Evolutionary conservation across 2,113 vertebrate species (phyloP).

Genomic region (Phoenicopterus ruber): DNA sequence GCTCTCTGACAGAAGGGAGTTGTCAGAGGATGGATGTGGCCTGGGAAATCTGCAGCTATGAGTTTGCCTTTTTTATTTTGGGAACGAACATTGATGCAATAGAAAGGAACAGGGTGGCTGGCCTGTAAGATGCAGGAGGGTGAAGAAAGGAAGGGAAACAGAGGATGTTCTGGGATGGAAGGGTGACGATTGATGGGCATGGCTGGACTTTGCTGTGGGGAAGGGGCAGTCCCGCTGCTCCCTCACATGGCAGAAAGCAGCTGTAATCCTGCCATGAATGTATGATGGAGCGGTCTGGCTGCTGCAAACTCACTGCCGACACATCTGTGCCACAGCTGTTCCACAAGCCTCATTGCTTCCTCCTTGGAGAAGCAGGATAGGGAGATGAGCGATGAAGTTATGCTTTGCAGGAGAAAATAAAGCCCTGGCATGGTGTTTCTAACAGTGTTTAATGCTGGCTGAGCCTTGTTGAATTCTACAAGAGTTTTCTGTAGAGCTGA

Average conservation of each 20-base stretch:
- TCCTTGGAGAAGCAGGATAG: not conserved
- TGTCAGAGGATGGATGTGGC: not conserved
- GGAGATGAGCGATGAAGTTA: fast-evolving
- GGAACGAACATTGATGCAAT: not conserved
- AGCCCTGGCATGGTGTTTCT: not conserved
- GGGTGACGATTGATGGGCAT: fast-evolving
- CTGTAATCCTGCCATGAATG: not conserved
- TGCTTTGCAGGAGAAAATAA: not conserved
- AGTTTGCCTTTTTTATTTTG: not conserved
- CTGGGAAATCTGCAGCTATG: not conserved
- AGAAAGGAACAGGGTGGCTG: not conserved
- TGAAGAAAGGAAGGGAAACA: not conserved
- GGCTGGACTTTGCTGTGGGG: too few relatives aligned
- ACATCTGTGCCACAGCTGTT: not conserved
- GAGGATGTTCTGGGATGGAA: not conserved
- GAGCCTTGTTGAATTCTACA: not conserved
- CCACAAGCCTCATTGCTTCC: too few relatives aligned
- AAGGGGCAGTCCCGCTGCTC: not conserved
- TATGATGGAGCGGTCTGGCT: not conserved
- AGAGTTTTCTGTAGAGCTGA: not conserved
- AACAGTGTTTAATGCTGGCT: not conserved
- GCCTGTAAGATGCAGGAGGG: not conserved
- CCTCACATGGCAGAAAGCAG: not conserved
- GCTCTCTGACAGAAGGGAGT: not conserved
- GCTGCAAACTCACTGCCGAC: not conserved